These are phyloP conservation scores for Rhinogobio ventralis DNA, from an alignment of 2,797 vertebrate species.

Conservation along the genomic window DNA sequence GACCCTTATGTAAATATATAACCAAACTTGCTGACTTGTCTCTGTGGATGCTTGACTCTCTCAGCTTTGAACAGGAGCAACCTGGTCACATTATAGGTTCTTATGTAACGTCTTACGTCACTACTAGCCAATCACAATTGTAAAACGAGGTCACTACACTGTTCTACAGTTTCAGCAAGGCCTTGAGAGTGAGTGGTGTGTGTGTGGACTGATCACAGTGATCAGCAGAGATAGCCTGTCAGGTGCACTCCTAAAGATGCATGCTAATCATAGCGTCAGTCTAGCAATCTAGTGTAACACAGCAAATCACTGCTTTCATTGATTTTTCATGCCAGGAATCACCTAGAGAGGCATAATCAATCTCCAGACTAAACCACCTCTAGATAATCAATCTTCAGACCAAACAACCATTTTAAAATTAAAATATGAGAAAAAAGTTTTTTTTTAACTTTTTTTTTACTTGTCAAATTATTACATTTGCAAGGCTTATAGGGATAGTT, in stretches of 20 bases:
- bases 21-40: neutral
- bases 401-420: neutral
- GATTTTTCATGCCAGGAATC: neutral
- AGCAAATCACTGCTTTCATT: constrained; percentile 4
- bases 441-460: neutral
- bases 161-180: constrained; percentile 63
- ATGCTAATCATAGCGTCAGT: constrained; percentile 47
- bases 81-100: constrained; percentile 35
- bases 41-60: constrained; percentile 14
- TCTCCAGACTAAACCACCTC: neutral
- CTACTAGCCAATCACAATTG: constrained; percentile 59
- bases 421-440: neutral
- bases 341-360: neutral
- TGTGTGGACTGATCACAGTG: constrained; percentile 38
- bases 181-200: constrained; percentile 25
- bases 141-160: constrained; percentile 59
- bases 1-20: neutral
- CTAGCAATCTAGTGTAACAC: constrained; percentile 32
- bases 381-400: neutral
- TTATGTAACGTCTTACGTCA: constrained; percentile 57
- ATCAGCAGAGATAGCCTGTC: constrained; percentile 33
- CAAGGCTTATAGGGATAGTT: neutral
- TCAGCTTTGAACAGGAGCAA: constrained; percentile 22
- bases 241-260: constrained; percentile 19
- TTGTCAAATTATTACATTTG: neutral